Base-by-base conservation (phyloP, 2,888 invertebrate genomes). In the Dysmachus trigonus region DNA sequence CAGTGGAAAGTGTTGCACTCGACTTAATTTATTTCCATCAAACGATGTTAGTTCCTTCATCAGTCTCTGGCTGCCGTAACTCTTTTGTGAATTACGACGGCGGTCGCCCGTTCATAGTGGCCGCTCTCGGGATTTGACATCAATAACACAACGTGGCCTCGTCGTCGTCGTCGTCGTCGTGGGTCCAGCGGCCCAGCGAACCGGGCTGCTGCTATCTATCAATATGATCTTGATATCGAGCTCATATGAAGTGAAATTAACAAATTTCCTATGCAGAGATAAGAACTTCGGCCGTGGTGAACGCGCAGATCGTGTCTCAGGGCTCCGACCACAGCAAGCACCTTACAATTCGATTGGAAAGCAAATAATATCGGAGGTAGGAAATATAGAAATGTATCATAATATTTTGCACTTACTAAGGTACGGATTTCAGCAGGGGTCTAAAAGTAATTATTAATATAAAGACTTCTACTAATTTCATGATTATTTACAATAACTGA, bases 21-120 rank as follows among this genome's bases (percentile, higher is more conserved):
- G 82, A 53, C 82, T 82, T 82, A 82, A 82, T 82, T 82, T 82
- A 82, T 82, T 82, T 82, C 82, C 62, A 82, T 82, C 82, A 82
- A 71, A 35, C 62, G 82, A 33, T 62, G 82, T 82, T 82, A 71
- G 82, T 82, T 82, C 82, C 82, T 82, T 82, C 82, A 82, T 82
- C 82, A 82, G 82, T 82, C 82, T 82, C 62, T 10, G 30, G 71
- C 22, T 62, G 62, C 71, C 35, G 82, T 82, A 82, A 82, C 82
- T 82, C 82, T 82, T 82, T 82, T 82, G 82, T 82, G 82, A 71
- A 82, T 71, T 62, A 71, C 71, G 38, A 38, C 71, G 15, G 82
- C 35, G 62, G 82, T 77, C 38, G 41, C 22, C 81, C 27, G 62
- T 62, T 18, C 51, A 79, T 15, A 18, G 82, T 71, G 82, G 53